Evolutionary conservation across 2,888 invertebrate species (phyloP).

Genomic region (Magallana nippona): DNA sequence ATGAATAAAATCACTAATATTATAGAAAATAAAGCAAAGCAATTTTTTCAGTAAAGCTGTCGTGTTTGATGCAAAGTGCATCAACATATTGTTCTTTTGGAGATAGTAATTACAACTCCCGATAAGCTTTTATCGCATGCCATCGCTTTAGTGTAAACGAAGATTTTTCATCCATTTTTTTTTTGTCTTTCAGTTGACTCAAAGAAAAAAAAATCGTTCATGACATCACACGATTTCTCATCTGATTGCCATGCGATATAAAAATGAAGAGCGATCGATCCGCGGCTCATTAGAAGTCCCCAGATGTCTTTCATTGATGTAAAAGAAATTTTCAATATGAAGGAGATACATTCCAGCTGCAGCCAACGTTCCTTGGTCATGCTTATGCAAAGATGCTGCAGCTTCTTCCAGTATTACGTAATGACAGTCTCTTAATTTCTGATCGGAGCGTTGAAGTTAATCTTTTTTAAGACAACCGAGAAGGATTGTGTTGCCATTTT

Average conservation of each 20-base stretch:
- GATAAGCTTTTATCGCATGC: no score
- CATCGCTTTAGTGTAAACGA: no score
- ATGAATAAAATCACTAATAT: no score
- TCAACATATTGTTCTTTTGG: no score
- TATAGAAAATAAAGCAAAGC: no score
- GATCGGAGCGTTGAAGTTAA: no score
- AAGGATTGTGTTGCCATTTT: no score
- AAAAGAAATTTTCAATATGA: not conserved
- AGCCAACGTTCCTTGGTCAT: not conserved
- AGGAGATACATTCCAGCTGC: not conserved
- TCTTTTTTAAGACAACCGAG: no score
- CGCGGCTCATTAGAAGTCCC: not conserved
- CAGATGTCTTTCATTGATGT: constrained; percentile 8
- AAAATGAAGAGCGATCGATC: not conserved
- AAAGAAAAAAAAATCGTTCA: not conserved
- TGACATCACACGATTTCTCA: not conserved
- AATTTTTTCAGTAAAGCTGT: no score
- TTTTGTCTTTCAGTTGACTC: not conserved
- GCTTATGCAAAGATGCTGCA: not conserved
- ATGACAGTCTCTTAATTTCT: not conserved
- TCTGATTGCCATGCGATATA: not conserved
- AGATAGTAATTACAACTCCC: no score
- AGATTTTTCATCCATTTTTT: no score
- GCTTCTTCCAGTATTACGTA: not conserved
- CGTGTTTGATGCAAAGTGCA: no score